Conservation (phyloP, 2,888 invertebrate genomes). For the Alloplasta piceator region DNA sequence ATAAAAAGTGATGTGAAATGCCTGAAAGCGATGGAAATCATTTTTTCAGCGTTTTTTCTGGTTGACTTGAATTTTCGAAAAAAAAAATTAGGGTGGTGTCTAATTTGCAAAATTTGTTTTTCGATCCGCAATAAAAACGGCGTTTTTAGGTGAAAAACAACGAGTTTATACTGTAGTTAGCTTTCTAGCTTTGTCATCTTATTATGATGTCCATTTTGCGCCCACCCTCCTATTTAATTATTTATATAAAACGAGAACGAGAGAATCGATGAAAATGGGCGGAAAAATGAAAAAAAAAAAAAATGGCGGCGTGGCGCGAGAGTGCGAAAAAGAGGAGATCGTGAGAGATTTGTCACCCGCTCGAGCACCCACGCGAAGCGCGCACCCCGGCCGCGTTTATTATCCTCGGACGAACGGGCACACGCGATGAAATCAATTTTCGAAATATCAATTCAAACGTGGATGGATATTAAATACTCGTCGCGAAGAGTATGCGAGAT, state of each 20-base stretch:
- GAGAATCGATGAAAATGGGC: conserved; percentile 12
- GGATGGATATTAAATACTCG: conserved; percentile 55
- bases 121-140: too few species aligned
- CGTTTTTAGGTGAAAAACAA: too few species aligned
- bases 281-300: conserved; percentile 16
- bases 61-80: too few species aligned
- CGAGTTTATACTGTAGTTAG: too few species aligned
- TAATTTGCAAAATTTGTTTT: too few species aligned
- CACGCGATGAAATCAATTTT: conserved; percentile 51
- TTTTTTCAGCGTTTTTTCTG: too few species aligned
- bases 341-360: conserved; percentile 28
- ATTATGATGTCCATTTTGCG: too few species aligned
- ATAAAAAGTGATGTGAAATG: too few species aligned
- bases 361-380: not conserved
- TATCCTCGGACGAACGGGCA: conserved; percentile 50
- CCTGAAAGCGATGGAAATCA: too few species aligned
- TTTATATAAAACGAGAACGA: not conserved
- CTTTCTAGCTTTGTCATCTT: too few species aligned
- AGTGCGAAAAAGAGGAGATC: conserved; percentile 12
- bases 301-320: conserved; percentile 2
- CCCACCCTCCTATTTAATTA: too few species aligned
- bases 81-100: too few species aligned
- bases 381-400: conserved; percentile 32
- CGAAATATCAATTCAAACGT: conserved; percentile 47
- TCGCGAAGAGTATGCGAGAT: conserved; percentile 39